Evolutionary conservation across 2,797 vertebrate species (phyloP).

Genomic region (Bradypus variegatus): DNA sequence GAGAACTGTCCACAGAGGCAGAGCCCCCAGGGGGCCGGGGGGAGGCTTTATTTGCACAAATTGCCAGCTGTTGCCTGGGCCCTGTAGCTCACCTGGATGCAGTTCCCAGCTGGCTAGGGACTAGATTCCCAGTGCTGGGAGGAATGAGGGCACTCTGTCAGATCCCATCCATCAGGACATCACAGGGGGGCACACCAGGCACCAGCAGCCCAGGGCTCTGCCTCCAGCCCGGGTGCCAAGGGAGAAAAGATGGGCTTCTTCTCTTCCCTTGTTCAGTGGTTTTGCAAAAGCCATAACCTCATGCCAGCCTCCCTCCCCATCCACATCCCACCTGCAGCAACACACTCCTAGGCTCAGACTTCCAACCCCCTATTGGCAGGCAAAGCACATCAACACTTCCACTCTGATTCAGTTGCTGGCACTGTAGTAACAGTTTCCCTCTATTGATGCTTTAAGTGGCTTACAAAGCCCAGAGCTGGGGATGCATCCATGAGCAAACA

Average conservation of each 20-base stretch:
- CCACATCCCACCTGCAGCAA: neutral
- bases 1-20: neutral
- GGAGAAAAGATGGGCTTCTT: neutral
- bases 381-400: neutral
- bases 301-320: neutral
- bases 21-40: neutral
- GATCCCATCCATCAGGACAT: slow-evolving; percentile 32
- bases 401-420: neutral
- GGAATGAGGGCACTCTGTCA: slow-evolving; percentile 14
- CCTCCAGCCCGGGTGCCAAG: slow-evolving; percentile 20
- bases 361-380: neutral
- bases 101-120: neutral
- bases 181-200: neutral
- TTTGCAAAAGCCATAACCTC: neutral
- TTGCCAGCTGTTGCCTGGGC: slow-evolving; percentile 41
- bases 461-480: neutral
- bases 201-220: slow-evolving; percentile 26
- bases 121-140: neutral
- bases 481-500: neutral
- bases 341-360: neutral
- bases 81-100: slow-evolving; percentile 13
- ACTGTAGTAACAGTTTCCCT: neutral
- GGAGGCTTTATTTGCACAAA: slow-evolving; percentile 27
- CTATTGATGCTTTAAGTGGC: neutral
- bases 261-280: neutral